Conservation (phyloP, 1,140 invertebrate genomes). For the Saccostrea cuccullata region DNA sequence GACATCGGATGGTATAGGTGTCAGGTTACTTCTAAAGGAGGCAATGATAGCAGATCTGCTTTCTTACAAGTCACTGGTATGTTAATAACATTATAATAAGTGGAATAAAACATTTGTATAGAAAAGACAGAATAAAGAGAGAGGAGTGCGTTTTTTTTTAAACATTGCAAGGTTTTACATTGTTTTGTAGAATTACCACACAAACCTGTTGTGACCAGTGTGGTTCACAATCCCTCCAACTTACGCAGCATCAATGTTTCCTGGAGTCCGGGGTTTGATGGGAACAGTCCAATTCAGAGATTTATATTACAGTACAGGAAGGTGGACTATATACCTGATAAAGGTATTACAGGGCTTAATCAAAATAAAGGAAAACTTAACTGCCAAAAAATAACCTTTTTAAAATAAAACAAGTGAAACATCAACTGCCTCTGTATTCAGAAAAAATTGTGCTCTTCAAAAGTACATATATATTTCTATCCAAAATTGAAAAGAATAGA, state of each 20-base stretch:
- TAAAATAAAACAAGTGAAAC: too few species aligned
- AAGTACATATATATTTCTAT: too few species aligned
- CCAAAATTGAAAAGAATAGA: too few species aligned
- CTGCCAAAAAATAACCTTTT: not conserved
- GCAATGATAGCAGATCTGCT: constrained; percentile 93
- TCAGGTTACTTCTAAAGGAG: constrained; percentile 90
- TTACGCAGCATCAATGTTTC: constrained; percentile 88
- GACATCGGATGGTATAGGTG: constrained; percentile 81
- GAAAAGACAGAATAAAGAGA: not conserved
- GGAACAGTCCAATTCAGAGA: constrained; percentile 95
- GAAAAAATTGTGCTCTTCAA: too few species aligned
- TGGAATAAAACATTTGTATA: not conserved
- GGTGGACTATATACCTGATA: constrained; percentile 56
- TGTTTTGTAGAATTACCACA: constrained; percentile 89
- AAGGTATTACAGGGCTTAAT: constrained; percentile 34
- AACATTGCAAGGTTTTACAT: not conserved
- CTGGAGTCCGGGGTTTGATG: constrained; percentile 97
- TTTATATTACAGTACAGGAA: constrained; percentile 91
- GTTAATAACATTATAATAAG: constrained; percentile 37
- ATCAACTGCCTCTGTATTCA: too few species aligned
- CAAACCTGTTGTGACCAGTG: constrained; percentile 91
- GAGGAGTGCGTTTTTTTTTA: not conserved
- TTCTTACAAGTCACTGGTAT: constrained; percentile 74
- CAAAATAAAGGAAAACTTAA: not conserved
- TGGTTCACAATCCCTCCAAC: constrained; percentile 80